Evolutionary conservation across 2,113 vertebrate species (phyloP).

Genomic region (Pachycephala philippinensis): DNA sequence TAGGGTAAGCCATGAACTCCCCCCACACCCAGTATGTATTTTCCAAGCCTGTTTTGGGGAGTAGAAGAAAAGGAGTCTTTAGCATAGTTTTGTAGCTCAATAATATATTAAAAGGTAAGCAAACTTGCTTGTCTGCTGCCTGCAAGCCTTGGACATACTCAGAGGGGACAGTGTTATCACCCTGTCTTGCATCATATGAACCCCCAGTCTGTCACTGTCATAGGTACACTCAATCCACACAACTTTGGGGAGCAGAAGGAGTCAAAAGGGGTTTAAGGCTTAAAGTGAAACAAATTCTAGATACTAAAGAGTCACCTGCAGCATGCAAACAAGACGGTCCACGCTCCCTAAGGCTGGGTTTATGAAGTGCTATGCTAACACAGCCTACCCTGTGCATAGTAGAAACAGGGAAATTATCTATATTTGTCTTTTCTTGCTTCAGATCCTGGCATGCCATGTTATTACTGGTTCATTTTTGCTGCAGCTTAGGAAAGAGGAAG

Average conservation of each 20-base stretch:
- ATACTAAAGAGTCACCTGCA: not conserved
- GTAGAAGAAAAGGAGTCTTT: not conserved
- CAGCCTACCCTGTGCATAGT: not conserved
- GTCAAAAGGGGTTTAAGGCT: not conserved
- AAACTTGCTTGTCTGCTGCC: not conserved
- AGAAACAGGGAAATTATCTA: not conserved
- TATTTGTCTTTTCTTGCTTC: not conserved
- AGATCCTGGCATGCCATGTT: not conserved
- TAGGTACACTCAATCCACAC: not conserved
- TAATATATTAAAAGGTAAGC: not conserved
- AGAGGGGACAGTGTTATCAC: not conserved
- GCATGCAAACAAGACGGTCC: not conserved
- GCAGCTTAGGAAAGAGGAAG: not conserved
- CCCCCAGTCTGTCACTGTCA: not conserved
- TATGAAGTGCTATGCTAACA: not conserved
- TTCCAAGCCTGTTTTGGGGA: not conserved
- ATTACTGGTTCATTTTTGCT: not conserved
- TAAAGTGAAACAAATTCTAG: not conserved
- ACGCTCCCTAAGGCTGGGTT: not conserved
- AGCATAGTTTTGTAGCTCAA: not conserved
- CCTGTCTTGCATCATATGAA: not conserved
- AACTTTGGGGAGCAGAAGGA: not conserved
- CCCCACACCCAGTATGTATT: fast-evolving
- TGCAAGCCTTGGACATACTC: not conserved
- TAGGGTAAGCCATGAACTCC: not conserved